Conservation (phyloP, 1,140 invertebrate species). For the Cephus cinctus region DNA sequence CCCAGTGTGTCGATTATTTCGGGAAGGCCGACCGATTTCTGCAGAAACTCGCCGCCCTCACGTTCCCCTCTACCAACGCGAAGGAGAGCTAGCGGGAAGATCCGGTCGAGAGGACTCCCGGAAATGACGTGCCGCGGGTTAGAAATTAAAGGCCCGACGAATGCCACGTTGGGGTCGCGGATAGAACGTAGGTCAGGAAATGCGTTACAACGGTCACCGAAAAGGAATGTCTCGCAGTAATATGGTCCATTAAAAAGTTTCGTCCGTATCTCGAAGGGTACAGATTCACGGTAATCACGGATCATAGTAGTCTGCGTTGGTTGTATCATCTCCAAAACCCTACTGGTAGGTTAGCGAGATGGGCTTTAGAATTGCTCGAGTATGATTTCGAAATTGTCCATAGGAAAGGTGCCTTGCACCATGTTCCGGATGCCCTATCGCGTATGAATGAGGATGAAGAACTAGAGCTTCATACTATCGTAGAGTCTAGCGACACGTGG, state of each 20-base stretch:
- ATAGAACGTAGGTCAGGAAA: no score
- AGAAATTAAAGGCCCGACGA: no score
- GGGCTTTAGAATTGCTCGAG: conserved; percentile 43
- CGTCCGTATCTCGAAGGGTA: conserved; percentile 43
- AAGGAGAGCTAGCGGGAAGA: no score
- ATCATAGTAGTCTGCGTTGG: conserved; percentile 51
- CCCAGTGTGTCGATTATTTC: no score
- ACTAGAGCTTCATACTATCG: background rate
- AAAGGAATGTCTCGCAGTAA: conserved; percentile 50
- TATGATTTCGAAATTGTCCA: conserved; percentile 47
- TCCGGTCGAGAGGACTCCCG: no score
- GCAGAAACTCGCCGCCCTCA: no score
- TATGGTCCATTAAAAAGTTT: conserved; percentile 49
- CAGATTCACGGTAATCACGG: conserved; percentile 50
- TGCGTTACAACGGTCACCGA: no score
- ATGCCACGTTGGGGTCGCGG: no score
- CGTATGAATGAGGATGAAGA: background rate
- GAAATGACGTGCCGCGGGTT: no score
- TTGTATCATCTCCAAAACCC: conserved; percentile 45
- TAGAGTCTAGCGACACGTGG: background rate
- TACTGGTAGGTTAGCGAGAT: conserved; percentile 45
- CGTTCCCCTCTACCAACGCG: no score
- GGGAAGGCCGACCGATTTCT: no score
- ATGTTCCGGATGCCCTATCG: background rate
- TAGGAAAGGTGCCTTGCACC: conserved; percentile 25